phyloP scores from a whole-genome alignment of 2,797 vertebrate genomes.

The Microctenopoma steveboyesi region DNA sequence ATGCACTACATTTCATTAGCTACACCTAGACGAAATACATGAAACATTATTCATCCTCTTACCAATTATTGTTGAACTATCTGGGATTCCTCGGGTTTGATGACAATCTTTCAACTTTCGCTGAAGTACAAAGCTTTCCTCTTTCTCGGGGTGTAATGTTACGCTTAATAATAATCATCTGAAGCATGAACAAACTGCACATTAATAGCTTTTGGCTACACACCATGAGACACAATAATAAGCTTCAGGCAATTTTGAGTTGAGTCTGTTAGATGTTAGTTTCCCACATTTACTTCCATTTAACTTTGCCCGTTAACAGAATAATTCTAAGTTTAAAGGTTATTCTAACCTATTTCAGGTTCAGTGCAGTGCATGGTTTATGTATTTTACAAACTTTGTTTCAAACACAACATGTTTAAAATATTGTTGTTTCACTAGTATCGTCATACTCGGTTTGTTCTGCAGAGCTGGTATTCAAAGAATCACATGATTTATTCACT shows the following conservation, averaged over 20 bases:
- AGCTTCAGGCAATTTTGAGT: too few species aligned
- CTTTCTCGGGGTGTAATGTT: too few species aligned
- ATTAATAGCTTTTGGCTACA: constrained; percentile 1
- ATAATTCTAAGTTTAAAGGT: background rate
- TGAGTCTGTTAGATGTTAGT: too few species aligned
- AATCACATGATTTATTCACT: background rate
- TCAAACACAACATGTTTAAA: background rate
- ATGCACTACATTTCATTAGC: background rate
- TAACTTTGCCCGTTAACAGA: background rate
- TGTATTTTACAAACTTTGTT: background rate
- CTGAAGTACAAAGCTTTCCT: too few species aligned
- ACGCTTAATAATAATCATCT: background rate
- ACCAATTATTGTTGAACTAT: background rate
- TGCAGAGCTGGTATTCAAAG: background rate
- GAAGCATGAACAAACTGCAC: background rate
- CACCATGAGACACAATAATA: background rate
- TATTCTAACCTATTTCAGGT: background rate
- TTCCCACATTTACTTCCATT: background rate
- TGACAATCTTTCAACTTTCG: too few species aligned
- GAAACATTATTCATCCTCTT: background rate
- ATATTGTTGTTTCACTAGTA: background rate
- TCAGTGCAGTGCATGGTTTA: background rate
- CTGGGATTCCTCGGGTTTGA: too few species aligned
- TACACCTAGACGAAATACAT: background rate
- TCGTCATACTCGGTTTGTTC: background rate